These are phyloP conservation scores for Takifugu flavidus DNA, from an alignment of 2,113 vertebrate species.

Conservation along the genomic window DNA sequence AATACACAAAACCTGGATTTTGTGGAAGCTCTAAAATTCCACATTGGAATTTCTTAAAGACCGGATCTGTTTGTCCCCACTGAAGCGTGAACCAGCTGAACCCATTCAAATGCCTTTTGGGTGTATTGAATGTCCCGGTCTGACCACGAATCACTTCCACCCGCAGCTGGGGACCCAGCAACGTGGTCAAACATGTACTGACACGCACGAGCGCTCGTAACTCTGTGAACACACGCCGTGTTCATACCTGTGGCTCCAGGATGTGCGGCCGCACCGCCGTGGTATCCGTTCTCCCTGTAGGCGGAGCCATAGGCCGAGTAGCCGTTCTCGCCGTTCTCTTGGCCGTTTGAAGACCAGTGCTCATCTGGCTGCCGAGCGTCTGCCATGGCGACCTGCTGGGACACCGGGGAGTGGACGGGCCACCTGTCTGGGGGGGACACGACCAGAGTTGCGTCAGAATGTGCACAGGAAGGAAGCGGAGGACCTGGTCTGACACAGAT, in stretches of 20 bases:
- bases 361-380: slow-evolving; percentile 67
- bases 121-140: too few species aligned
- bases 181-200: background rate
- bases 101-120: too few species aligned
- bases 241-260: slow-evolving; percentile 53
- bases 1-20: too few species aligned
- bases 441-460: background rate
- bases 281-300: slow-evolving; percentile 67
- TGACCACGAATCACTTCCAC: background rate
- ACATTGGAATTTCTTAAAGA: too few species aligned
- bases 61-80: too few species aligned
- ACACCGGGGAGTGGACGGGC: slow-evolving; percentile 28
- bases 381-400: slow-evolving; percentile 67
- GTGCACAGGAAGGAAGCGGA: background rate
- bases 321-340: slow-evolving; percentile 66
- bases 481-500: background rate
- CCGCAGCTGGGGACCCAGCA: slow-evolving; percentile 18
- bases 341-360: slow-evolving; percentile 65
- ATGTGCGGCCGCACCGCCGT: slow-evolving; percentile 49
- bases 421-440: slow-evolving; percentile 32
- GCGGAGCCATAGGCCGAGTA: slow-evolving; percentile 59
- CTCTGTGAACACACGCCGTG: background rate
- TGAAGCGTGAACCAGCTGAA: too few species aligned
- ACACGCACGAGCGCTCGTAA: background rate
- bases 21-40: too few species aligned